phyloP scores from a whole-genome alignment of 2,113 vertebrate genomes.

The Hylia prasina region DNA sequence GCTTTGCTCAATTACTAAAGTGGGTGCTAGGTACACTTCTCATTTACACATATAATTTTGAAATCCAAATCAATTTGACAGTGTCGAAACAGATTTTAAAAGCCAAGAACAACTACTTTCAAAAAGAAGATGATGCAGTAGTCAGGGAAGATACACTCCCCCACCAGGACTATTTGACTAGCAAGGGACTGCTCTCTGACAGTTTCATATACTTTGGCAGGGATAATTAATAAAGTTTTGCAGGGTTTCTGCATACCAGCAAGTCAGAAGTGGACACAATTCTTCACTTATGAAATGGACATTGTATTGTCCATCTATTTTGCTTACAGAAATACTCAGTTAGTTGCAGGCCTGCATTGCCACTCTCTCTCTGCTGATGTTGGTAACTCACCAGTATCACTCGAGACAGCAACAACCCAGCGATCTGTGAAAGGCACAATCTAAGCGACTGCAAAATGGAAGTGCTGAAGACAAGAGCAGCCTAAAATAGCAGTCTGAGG shows the following conservation, averaged over 20 bases:
- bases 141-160: neutral
- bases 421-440: neutral
- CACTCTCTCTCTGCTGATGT: neutral
- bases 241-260: fast-evolving
- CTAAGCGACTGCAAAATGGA: neutral
- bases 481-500: slow-evolving; percentile 38
- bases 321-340: neutral
- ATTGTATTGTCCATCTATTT: neutral
- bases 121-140: neutral
- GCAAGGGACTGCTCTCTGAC: neutral
- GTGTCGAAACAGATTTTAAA: slow-evolving; percentile 14
- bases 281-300: neutral
- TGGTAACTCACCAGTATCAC: neutral
- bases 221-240: neutral
- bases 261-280: neutral
- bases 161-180: neutral
- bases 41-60: slow-evolving; percentile 40
- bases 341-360: neutral
- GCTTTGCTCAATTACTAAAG: slow-evolving; percentile 32
- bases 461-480: slow-evolving; percentile 30
- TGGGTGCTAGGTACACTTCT: neutral
- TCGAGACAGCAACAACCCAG: neutral
- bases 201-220: neutral
- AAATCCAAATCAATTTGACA: slow-evolving; percentile 17
- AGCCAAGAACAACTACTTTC: neutral